Evolutionary conservation across 2,888 invertebrate genomes (phyloP), one percentile per base, ranked within the genome.

Genomic region (Xestia xanthographa): DNA sequence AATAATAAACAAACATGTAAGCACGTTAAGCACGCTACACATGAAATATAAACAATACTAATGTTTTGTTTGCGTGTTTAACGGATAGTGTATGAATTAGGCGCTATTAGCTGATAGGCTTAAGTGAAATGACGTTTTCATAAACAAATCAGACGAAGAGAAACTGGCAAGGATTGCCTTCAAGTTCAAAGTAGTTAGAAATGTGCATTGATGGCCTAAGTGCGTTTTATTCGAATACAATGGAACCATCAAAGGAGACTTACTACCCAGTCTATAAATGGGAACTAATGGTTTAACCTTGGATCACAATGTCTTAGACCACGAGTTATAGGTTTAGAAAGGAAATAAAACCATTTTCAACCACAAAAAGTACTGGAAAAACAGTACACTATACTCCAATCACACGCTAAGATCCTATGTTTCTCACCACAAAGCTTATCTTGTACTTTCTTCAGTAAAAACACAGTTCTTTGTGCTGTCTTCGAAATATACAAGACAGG

Each of bases 401-500:
- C 75, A 72, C 60, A 56, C 48, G 62, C 72, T 58, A 43, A 63
- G 66, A 72, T 65, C 63, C 45, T 34, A 58, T 60, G 50, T 75
- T 60, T 68, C 41, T 71, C 68, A 53, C 75, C 70, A 79, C 85
- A 77, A 72, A 78, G 85, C 67, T 86, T 79, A 80, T 79, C 83
- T 53, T 58, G 72, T 68, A 72, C 79, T 80, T 79, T 34, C 77
- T 75, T 76, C 75, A 77, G 75, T 65, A 75, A 80, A 83, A 83
- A 82, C 77, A 82, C 63, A 75, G 48, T 72, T 80, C 84, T 88
- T 86, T 89, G 84, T 83, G 63, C 68, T 72, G 80, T 85, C 83
- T 86, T 86, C 72, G 78, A 81, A 80, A 87, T 79, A 86, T 84
- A 87, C 78, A 89, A 86, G 82, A 83, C 86, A 74, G 75, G 77